Conservation (phyloP, 2,797 vertebrate genomes). For the Dicrostonyx torquatus region DNA sequence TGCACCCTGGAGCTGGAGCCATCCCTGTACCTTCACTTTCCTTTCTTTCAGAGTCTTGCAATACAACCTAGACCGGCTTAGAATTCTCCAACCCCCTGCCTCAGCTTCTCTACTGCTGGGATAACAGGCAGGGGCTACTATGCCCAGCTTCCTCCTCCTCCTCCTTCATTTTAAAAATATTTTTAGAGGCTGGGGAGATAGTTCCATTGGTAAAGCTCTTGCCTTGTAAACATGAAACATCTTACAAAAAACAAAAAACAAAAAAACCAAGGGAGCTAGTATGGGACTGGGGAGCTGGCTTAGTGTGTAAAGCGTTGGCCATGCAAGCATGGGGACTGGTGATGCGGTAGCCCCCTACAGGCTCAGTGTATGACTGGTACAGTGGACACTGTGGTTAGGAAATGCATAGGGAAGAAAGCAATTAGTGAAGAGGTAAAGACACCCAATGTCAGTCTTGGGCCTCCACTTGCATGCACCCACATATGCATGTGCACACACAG, state of each 20-base stretch:
- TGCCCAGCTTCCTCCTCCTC: not conserved
- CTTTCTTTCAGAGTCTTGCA: not conserved
- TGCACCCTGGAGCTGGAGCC: not conserved
- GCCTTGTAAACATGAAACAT: not conserved
- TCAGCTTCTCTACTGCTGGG: not conserved
- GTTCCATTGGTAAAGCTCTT: not conserved
- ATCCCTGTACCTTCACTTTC: fast-evolving
- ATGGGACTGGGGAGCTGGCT: not conserved
- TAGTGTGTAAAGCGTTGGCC: not conserved
- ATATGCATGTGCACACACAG: not conserved
- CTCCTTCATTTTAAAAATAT: not conserved
- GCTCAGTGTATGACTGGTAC: not conserved
- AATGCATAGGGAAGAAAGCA: not conserved
- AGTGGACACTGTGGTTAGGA: not conserved
- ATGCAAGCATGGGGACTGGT: not conserved
- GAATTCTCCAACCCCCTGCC: not conserved
- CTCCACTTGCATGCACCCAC: not conserved
- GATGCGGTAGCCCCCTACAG: too few species aligned
- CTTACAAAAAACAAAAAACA: not conserved
- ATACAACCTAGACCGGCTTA: not conserved
- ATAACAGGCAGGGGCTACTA: not conserved
- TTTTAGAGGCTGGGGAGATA: not conserved
- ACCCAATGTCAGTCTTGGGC: not conserved
- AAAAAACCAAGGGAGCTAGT: not conserved
- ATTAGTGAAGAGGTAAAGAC: not conserved